phyloP scores from a whole-genome alignment of 1,140 invertebrate genomes.

The Rhyacophila brunnea region DNA sequence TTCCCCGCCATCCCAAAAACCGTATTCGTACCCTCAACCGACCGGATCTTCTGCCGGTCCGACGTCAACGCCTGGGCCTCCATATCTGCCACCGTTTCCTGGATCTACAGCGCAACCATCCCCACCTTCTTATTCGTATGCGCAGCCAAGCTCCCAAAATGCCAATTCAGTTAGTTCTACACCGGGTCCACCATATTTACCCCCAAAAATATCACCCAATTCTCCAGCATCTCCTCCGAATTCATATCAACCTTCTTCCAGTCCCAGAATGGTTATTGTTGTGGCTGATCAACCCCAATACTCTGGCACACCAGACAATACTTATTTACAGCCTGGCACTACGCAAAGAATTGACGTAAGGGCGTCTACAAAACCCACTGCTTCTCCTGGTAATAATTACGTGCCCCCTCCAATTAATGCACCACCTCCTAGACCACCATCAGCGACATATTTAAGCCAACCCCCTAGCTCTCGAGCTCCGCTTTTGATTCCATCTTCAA shows the following conservation, averaged over 20 bases:
- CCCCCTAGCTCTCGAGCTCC: neutral
- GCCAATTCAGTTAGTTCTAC: slow-evolving; percentile 5
- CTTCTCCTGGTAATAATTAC: slow-evolving; percentile 7
- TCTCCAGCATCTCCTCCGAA: neutral
- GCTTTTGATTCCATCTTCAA: slow-evolving; percentile 14
- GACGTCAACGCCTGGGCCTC: slow-evolving; percentile 10
- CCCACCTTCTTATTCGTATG: slow-evolving; percentile 11
- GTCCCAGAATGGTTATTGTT: neutral
- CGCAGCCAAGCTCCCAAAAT: neutral
- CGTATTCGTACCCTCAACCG: neutral
- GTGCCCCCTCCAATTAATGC: slow-evolving; percentile 5
- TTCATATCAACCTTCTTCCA: slow-evolving; percentile 4
- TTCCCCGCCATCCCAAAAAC: neutral
- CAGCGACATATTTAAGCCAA: too few species aligned
- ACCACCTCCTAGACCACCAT: neutral
- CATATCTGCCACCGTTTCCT: slow-evolving; percentile 8
- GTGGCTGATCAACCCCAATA: neutral
- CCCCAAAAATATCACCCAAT: slow-evolving; percentile 2
- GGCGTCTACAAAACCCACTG: neutral
- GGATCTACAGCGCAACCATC: neutral
- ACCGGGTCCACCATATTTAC: slow-evolving; percentile 10
- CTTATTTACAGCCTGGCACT: neutral
- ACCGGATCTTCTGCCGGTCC: neutral
- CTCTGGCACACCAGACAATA: neutral
- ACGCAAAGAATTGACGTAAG: too few species aligned